These are phyloP conservation scores for Pheosia tremula DNA, from an alignment of 2,888 invertebrate species.

Conservation along the genomic window DNA sequence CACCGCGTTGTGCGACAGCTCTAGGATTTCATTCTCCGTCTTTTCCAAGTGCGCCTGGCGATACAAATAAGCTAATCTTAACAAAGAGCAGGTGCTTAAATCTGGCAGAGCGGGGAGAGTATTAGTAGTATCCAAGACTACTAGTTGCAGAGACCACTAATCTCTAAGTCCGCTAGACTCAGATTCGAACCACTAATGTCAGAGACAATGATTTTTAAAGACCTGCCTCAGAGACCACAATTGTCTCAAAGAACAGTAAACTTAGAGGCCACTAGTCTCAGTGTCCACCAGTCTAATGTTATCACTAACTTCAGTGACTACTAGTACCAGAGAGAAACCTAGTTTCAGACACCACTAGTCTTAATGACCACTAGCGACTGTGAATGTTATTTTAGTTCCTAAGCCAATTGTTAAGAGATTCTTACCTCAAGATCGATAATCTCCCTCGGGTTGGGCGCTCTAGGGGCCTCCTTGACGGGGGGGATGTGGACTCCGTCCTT, in stretches of 20 bases:
- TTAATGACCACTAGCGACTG: not conserved
- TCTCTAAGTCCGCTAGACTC: no score
- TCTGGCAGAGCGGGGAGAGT: no score
- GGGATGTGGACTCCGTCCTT: slow-evolving; percentile 93
- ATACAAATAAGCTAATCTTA: not conserved
- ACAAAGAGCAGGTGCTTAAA: no score
- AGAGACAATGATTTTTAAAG: no score
- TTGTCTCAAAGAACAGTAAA: not conserved
- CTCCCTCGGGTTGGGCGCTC: slow-evolving; percentile 92
- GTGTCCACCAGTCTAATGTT: not conserved
- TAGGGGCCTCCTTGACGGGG: slow-evolving; percentile 89
- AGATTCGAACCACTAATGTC: no score
- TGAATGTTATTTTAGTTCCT: not conserved
- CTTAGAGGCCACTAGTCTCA: not conserved
- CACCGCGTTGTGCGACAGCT: slow-evolving; percentile 96
- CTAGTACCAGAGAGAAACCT: not conserved
- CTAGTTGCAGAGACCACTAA: no score
- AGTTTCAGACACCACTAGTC: not conserved
- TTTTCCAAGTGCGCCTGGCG: slow-evolving; percentile 95
- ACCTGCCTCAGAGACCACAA: not conserved
- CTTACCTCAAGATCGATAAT: slow-evolving; percentile 94
- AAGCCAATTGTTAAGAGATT: not conserved
- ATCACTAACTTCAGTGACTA: no score
- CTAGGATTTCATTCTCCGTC: slow-evolving; percentile 97
- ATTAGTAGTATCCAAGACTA: no score